phyloP scores from a whole-genome alignment of 2,888 invertebrate genomes.

The Synergus laeviventris region DNA sequence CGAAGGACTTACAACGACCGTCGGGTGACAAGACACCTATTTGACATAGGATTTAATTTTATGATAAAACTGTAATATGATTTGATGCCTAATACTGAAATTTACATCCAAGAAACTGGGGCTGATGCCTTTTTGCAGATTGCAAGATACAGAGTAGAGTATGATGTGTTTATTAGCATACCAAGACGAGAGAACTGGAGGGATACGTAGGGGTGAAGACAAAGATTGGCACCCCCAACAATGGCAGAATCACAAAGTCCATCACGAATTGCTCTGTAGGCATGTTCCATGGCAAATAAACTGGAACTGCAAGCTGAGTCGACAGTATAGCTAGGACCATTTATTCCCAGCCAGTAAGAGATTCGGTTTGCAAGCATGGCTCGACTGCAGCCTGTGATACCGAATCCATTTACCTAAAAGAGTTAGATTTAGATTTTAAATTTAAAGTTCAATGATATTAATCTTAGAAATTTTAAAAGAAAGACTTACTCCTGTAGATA shows the following conservation, averaged over 20 bases:
- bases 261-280: constrained; percentile 85
- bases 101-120: background rate
- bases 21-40: constrained; percentile 87
- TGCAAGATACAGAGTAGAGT: background rate
- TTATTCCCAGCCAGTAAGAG: constrained; percentile 91
- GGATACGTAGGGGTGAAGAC: constrained; percentile 91
- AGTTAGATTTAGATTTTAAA: background rate
- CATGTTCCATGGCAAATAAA: constrained; percentile 89
- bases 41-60: background rate
- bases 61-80: background rate
- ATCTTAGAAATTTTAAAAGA: background rate
- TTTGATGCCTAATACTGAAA: background rate
- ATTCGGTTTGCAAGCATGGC: constrained; percentile 94
- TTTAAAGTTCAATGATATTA: background rate
- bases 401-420: constrained; percentile 78
- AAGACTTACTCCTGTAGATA: no score
- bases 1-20: constrained; percentile 94
- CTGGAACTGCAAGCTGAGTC: constrained; percentile 97
- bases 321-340: constrained; percentile 90
- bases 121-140: background rate
- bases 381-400: constrained; percentile 87
- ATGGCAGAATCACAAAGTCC: constrained; percentile 93
- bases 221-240: constrained; percentile 90
- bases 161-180: constrained; percentile 16
- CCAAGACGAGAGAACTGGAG: constrained; percentile 85